A percentile compares a stretch with the other conserved stretches of the same genome.
Evolutionary conservation across 2,113 vertebrate genomes (phyloP).

Genomic region (Eleginops maclovinus): DNA sequence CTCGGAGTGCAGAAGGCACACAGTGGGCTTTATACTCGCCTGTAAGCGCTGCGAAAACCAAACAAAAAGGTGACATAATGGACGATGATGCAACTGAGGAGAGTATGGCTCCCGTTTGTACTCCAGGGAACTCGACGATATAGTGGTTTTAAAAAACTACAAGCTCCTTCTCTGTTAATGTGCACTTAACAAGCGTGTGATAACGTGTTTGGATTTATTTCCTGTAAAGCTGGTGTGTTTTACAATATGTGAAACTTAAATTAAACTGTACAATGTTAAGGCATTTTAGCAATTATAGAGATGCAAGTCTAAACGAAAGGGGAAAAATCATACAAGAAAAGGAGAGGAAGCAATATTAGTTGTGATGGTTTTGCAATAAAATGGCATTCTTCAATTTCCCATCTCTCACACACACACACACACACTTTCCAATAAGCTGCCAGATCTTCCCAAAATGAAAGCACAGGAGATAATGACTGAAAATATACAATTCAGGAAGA

Average conservation of each 20-base stretch:
- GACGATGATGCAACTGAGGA: constrained; percentile 32
- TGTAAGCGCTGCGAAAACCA: constrained; percentile 61
- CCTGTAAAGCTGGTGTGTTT: constrained; percentile 28
- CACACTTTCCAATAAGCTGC: constrained; percentile 19
- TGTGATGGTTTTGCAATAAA: constrained; percentile 38
- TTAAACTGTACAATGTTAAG: constrained; percentile 59
- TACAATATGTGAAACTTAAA: constrained; percentile 32
- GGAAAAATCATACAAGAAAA: neutral
- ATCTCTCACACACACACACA: neutral
- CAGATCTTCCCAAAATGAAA: constrained; percentile 18
- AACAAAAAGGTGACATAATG: constrained; percentile 45
- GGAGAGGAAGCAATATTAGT: neutral
- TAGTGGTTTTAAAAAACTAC: no score
- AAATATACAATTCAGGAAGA: constrained; percentile 61
- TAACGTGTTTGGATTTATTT: constrained; percentile 9
- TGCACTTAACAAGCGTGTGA: neutral
- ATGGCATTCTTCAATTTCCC: constrained; percentile 25
- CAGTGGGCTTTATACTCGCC: constrained; percentile 75
- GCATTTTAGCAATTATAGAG: constrained; percentile 55
- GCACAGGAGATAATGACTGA: neutral
- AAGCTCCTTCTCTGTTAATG: constrained; percentile 17
- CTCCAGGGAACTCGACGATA: no score
- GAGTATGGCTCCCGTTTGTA: neutral
- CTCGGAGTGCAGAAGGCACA: constrained; percentile 83
- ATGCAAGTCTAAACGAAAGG: constrained; percentile 24